Percentiles rank a stretch among this genome's conserved stretches.
phyloP scores from a whole-genome alignment of 2,797 vertebrate genomes.

The Rhinophrynus dorsalis region DNA sequence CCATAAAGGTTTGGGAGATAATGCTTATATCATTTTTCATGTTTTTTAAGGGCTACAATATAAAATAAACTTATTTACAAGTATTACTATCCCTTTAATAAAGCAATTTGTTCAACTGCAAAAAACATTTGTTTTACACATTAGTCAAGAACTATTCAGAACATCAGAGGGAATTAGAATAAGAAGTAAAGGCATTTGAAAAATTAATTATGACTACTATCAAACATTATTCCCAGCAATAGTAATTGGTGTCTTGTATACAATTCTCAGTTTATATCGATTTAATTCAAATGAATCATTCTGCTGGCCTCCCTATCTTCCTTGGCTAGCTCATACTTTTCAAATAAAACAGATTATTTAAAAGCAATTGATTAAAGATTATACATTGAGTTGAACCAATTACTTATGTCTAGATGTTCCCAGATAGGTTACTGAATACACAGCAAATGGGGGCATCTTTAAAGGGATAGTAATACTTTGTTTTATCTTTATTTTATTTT shows the following conservation, averaged over 20 bases:
- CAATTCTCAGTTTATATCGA: conserved; percentile 4
- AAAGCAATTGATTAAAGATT: background rate
- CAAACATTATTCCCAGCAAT: background rate
- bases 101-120: no score
- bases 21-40: no score
- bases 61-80: no score
- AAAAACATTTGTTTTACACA: no score
- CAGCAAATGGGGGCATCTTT: background rate
- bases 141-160: background rate
- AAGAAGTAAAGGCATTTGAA: background rate
- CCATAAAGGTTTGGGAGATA: no score
- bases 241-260: background rate
- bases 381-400: background rate
- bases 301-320: background rate
- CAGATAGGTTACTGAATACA: background rate
- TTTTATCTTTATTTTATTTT: no score
- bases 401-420: background rate
- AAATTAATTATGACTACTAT: background rate
- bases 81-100: no score
- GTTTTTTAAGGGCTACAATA: no score
- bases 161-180: background rate
- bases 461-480: no score
- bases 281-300: conserved; percentile 3
- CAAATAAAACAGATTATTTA: background rate
- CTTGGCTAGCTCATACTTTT: background rate